Conservation (phyloP, 1,140 invertebrate species). For the Riptortus pedestris region DNA sequence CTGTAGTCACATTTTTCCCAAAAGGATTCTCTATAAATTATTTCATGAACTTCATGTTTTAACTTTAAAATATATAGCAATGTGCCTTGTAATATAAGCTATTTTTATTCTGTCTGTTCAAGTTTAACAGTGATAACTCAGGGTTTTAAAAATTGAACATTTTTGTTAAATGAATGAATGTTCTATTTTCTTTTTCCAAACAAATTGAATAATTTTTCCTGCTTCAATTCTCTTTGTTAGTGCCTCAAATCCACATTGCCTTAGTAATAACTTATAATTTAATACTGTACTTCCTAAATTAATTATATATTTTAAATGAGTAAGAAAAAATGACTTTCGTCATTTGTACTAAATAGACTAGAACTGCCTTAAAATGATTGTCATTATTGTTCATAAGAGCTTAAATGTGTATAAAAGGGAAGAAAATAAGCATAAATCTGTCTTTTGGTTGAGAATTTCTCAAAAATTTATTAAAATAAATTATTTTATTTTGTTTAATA, state of each 20-base stretch:
- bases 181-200: no score
- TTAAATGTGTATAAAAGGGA: slow-evolving; percentile 19
- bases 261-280: no score
- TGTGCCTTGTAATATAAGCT: slow-evolving; percentile 5
- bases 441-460: no score
- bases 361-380: slow-evolving; percentile 21
- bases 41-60: neutral
- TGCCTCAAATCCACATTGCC: slow-evolving; percentile 10
- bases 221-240: neutral
- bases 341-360: slow-evolving; percentile 23
- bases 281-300: no score
- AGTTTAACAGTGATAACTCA: slow-evolving; percentile 6
- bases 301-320: no score
- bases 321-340: neutral
- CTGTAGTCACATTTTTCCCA: neutral
- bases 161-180: neutral
- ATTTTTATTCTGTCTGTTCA: neutral
- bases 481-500: neutral
- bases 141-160: no score
- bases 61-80: neutral
- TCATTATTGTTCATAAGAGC: slow-evolving; percentile 19
- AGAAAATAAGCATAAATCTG: no score
- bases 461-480: neutral
- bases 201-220: neutral
- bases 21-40: slow-evolving; percentile 6